Evolutionary conservation across 92 coral and sea anemone species (phyloP), one percentile per base, ranked within the genome.

Genomic region (Zoanthus sociatus): DNA sequence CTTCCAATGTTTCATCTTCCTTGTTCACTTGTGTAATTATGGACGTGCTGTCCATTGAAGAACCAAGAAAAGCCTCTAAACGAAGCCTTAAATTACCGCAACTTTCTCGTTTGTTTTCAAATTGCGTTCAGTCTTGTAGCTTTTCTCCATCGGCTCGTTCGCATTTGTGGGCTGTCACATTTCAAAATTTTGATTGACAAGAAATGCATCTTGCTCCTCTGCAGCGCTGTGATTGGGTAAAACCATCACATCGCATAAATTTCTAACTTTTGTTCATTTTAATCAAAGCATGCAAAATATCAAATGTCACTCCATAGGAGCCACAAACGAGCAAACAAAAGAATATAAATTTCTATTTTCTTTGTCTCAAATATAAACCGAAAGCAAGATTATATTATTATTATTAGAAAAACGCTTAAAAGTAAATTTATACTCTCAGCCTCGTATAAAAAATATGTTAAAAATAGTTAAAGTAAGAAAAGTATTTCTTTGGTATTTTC

Each of bases 31-130:
- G 99, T 81, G 99, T 97, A 79, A 97, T 97, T 85, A 97, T 97
- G 96, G 99, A 97, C 95, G 94, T 97, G 92, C 92, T 97, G 98
- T 97, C 99, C 99, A 97, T 97, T 83, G 93, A 92, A 82, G 87
- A 66, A 66, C 85, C 85, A 48, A 64, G 58, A 66, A 68, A 45
- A 20, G 30, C 63, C 63, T 81, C 46, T 47, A 81, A 81, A 81
- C 47, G 66, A 68, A 46, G 85, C 85, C 12, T 60, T 81, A 66
- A 81, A 81, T 64, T 33, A 81, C 66, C 26, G 63, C 75, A 64
- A 81, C 47, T 56, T 81, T 74, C 45, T 47, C 75, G 85, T 81
- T 81, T 81, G 85, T 81, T 81, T 81, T 81, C 85, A 81, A 81
- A 81, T 66, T 81, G 75, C 85, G 85, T 67, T 81, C 75, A n/a